These are phyloP conservation scores for Incurvaria masculella DNA, from an alignment of 2,888 invertebrate genomes.

Conservation along the genomic window DNA sequence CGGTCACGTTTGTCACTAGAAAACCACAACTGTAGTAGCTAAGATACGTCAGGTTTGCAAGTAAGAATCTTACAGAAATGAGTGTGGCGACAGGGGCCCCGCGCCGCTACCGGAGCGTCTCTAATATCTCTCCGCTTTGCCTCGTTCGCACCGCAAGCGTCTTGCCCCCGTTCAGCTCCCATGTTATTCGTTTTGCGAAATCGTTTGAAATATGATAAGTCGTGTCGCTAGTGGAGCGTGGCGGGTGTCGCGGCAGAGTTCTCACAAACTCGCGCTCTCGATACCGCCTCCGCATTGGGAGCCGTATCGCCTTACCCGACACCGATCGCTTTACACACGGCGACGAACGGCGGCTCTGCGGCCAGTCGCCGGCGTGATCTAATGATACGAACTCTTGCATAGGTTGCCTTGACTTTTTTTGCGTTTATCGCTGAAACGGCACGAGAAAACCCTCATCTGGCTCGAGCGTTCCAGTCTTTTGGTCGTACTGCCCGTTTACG, in stretches of 20 bases:
- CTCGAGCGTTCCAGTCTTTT: no score
- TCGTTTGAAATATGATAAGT: constrained; percentile 56
- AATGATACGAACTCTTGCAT: no score
- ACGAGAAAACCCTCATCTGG: no score
- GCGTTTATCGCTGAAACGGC: no score
- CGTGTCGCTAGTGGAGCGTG: constrained; percentile 35
- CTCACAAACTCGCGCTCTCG: background rate
- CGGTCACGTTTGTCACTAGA: no score
- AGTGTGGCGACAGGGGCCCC: constrained; percentile 19
- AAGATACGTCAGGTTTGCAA: background rate
- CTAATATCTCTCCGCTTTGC: constrained; percentile 56
- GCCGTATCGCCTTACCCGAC: no score
- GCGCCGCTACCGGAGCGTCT: constrained; percentile 55
- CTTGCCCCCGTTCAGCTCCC: constrained; percentile 53
- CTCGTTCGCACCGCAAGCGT: constrained; percentile 55
- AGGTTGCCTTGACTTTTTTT: no score
- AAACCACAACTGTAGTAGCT: no score
- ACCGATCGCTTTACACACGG: no score
- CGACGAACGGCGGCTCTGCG: no score
- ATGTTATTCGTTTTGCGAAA: constrained; percentile 55
- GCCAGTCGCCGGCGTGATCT: no score
- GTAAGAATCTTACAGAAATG: constrained; percentile 4
- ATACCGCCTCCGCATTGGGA: background rate
- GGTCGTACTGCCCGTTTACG: no score
- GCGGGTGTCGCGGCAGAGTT: constrained; percentile 35